Evolutionary conservation across 2,113 vertebrate species (phyloP), one percentile per base, ranked within the genome.

Genomic region (Lophius piscatorius): DNA sequence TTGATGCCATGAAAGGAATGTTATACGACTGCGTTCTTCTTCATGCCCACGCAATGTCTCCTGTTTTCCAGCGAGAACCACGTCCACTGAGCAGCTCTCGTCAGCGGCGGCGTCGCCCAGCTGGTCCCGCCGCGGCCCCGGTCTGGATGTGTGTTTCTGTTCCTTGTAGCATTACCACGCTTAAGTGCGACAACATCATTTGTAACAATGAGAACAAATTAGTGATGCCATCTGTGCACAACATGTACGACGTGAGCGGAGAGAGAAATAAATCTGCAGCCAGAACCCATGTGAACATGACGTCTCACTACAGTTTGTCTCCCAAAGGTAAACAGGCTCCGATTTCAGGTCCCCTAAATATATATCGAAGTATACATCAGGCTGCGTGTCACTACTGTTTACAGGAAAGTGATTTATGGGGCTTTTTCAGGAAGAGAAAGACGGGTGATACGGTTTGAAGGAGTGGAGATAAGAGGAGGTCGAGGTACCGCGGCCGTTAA

Each of bases 391-490:
- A 92, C 85, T 80, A 70, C 78, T 92, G 88, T 91, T 92, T 92
- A 91, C 87, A 91, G 80, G 75, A 88, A 85, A 79, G 79, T 92
- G 91, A 92, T 92, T 92, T 89, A 92, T 92, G 90, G 76, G 84
- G 76, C 76, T 83, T 83, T 89, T 61, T 84, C 57, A 50, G 61
- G 50, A 61, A 63, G 68, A 56, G 54, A 74, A 44, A 42, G 56
- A 86, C 74, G 52, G 56, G 48, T 69, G 72, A 85, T 82, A 82
- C 47, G 67, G 62, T 69, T 36, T 78, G 61, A 81, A 54, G 54
- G 64, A 70, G 54, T 64, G 40, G 44, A 39, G 22, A 46, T 39
- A 52, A 67, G 51, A 39, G 41, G 41, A 62, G 70, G 62, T 70
- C 48, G 67, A 52, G 67, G 64, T 76, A 85, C 63, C 18, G 58